Evolutionary conservation across 1,140 invertebrate genomes (phyloP).

Genomic region (Phymastichus coffea): DNA sequence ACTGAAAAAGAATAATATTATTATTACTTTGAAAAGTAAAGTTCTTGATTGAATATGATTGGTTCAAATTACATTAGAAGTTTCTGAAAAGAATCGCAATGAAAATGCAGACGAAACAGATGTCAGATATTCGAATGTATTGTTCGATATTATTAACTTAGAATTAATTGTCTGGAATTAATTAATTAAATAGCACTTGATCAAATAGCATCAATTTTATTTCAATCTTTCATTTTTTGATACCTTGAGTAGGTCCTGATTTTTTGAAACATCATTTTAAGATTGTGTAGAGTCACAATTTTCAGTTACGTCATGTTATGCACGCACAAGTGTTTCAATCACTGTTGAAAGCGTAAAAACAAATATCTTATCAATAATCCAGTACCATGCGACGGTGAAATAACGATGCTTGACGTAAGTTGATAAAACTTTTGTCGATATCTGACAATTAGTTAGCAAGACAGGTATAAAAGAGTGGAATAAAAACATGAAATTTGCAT

Average conservation of each 20-base stretch:
- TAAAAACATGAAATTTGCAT: background rate
- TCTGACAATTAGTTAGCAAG: background rate
- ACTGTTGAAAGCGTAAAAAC: background rate
- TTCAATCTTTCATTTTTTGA: background rate
- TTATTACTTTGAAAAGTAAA: too few species aligned
- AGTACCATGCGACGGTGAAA: background rate
- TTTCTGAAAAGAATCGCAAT: too few species aligned
- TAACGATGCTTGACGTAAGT: background rate
- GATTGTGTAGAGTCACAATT: background rate
- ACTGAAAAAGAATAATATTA: too few species aligned
- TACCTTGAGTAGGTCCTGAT: too few species aligned
- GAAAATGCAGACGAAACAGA: too few species aligned
- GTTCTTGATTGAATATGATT: too few species aligned
- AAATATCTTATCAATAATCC: background rate
- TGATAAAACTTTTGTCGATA: background rate
- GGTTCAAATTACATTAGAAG: too few species aligned
- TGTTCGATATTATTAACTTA: too few species aligned
- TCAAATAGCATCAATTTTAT: background rate
- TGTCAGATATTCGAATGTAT: too few species aligned
- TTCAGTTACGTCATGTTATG: background rate
- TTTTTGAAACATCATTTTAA: background rate
- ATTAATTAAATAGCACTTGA: background rate
- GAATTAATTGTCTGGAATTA: background rate
- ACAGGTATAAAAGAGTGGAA: background rate
- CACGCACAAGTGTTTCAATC: conserved; percentile 6